phyloP scores from a whole-genome alignment of 2,797 vertebrate species.

The Helicolenus hilgendorfi region DNA sequence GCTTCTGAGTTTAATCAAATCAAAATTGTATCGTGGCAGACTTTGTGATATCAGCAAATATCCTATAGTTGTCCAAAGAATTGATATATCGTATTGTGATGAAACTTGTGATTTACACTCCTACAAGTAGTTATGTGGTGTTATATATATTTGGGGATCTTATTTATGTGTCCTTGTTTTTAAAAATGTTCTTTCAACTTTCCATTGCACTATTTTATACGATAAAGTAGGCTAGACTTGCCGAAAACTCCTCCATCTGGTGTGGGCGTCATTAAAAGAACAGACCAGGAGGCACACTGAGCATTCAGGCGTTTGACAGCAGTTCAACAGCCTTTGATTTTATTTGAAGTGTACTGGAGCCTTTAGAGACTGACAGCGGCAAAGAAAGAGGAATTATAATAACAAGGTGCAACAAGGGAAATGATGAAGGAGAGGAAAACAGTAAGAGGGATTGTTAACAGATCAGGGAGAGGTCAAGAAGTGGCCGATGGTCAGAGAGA shows the following conservation, averaged over 20 bases:
- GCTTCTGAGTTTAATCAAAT: not conserved
- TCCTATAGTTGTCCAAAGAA: not conserved
- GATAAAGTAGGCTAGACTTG: not conserved
- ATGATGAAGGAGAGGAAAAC: not conserved
- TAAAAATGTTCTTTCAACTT: not conserved
- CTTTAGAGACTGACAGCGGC: not conserved
- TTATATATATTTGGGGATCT: not conserved
- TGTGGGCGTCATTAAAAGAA: conserved; percentile 25
- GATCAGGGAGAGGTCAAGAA: conserved; percentile 33
- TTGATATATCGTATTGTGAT: too few relatives aligned
- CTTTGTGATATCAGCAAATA: not conserved
- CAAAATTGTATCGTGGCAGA: not conserved
- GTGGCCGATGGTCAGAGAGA: conserved; percentile 2
- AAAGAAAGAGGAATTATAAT: not conserved
- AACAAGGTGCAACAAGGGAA: conserved; percentile 19
- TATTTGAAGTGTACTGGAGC: conserved; percentile 1
- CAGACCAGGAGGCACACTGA: conserved; percentile 1
- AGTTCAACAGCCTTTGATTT: conserved; percentile 33
- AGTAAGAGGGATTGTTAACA: not conserved
- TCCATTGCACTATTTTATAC: not conserved
- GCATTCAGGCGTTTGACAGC: conserved; percentile 37
- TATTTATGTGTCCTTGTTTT: not conserved
- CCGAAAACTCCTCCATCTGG: conserved; percentile 20
- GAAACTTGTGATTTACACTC: not conserved
- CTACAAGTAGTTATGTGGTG: not conserved